Evolutionary conservation across 2,113 vertebrate genomes (phyloP).

Genomic region (Mirza zaza): DNA sequence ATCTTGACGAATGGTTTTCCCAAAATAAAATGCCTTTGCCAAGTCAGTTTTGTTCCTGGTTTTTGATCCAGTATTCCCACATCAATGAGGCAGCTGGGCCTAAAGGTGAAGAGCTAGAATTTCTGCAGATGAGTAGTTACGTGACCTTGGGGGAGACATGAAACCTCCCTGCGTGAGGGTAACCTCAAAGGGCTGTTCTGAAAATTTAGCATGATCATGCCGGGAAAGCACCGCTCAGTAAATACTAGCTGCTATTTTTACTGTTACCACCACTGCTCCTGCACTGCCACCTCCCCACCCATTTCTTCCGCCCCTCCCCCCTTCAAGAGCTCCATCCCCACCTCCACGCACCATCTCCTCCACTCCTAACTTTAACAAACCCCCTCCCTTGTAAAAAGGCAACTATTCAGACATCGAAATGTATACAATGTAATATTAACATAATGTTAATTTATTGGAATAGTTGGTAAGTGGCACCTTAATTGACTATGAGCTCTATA

Average conservation of each 20-base stretch:
- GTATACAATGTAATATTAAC: fast-evolving
- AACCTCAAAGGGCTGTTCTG: background rate
- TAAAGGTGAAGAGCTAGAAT: background rate
- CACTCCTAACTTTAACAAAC: background rate
- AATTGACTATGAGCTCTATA: fast-evolving
- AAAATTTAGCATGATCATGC: background rate
- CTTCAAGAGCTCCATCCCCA: too few species aligned
- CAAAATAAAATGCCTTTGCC: conserved; percentile 58
- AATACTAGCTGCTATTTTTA: background rate
- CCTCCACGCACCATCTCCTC: too few species aligned
- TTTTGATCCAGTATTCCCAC: background rate
- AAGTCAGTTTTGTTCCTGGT: background rate
- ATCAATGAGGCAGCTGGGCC: background rate
- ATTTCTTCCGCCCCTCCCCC: background rate
- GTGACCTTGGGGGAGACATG: background rate
- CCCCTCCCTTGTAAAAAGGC: background rate
- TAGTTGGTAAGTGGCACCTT: fast-evolving
- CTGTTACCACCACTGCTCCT: background rate
- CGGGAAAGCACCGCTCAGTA: background rate
- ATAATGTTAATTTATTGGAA: too few species aligned
- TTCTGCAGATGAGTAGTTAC: background rate
- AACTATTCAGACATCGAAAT: too few species aligned
- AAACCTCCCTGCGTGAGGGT: background rate
- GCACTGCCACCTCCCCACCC: background rate
- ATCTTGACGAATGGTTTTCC: conserved; percentile 57